Evolutionary conservation across 2,888 invertebrate genomes (phyloP), one percentile per base, ranked within the genome.

Genomic region (Protodeltote pygarga): DNA sequence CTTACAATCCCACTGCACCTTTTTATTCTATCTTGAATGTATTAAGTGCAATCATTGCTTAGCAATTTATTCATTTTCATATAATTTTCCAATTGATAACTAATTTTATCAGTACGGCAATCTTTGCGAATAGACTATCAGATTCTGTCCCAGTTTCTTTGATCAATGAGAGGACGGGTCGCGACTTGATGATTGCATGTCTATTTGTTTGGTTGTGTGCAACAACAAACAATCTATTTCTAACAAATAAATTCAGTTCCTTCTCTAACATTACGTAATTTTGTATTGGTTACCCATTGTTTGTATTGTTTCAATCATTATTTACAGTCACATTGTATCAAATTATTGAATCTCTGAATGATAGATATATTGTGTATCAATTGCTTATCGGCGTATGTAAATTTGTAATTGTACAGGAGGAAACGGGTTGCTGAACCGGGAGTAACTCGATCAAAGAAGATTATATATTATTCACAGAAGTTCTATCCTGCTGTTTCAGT

Each of bases 101-200:
- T 60, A 42, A 57, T 71, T 60, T 54, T 50, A 40, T 44, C 52
- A 58, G 45, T 14, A 40, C 9, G 47, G 51, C 38, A 65, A 66
- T 66, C 54, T 68, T 64, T 51, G 57, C 48, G 21, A 44, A 52
- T 29, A 33, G 49, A 44, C 55, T 71, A 70, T 71, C 68, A 62
- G 54, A 68, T 65, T 65, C 61, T 74, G 77, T 81, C 73, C 75
- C 59, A 73, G 75, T 71, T 83, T 73, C 68, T 78, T 76, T 85
- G 85, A 84, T 83, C 81, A 83, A 85, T 85, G 81, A 68, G 73
- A 71, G 65, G 67, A 74, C 75, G 68, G 77, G 71, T 79, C 77
- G 63, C 60, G 27, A 48, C 23, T 66, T 60, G 65, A 77, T 79
- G 77, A 77, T 81, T 69, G 71, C 59, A 39, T 49, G 48, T 51